These are phyloP conservation scores for Ormyrus pomaceus DNA, from an alignment of 2,888 invertebrate genomes.

Conservation along the genomic window DNA sequence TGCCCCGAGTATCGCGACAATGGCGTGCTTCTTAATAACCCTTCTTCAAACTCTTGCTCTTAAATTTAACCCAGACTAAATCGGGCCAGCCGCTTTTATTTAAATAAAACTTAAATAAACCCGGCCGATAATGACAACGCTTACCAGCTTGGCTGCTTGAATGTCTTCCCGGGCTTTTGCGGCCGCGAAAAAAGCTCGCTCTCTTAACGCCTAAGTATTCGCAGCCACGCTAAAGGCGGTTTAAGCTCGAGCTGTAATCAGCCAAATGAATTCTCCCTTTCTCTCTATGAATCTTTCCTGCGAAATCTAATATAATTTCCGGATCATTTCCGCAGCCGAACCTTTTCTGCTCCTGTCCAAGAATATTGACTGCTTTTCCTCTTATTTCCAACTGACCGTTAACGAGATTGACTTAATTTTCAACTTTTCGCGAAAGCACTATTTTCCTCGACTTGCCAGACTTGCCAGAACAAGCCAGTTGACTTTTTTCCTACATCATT, in stretches of 20 bases:
- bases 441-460: neutral
- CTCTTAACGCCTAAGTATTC: conserved; percentile 54
- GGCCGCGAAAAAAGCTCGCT: conserved; percentile 41
- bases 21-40: conserved; percentile 38
- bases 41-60: too few relatives aligned
- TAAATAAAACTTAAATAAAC: conserved; percentile 18
- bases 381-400: too few relatives aligned
- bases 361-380: too few relatives aligned
- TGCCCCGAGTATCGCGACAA: conserved; percentile 4
- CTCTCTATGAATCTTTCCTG: neutral
- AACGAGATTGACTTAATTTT: too few relatives aligned
- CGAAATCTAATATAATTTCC: neutral
- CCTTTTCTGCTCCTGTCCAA: neutral
- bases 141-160: conserved; percentile 31
- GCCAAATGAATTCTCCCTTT: conserved; percentile 4
- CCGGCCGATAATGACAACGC: conserved; percentile 29
- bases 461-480: conserved; percentile 1
- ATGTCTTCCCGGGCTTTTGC: conserved; percentile 43
- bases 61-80: conserved; percentile 10
- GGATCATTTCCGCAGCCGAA: neutral
- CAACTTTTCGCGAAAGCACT: too few relatives aligned
- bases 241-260: conserved; percentile 46
- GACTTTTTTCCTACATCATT: conserved; percentile 21
- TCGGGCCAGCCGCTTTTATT: neutral
- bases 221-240: conserved; percentile 50